Conservation (phyloP, 2,888 invertebrate genomes). For the Philereme transversata region DNA sequence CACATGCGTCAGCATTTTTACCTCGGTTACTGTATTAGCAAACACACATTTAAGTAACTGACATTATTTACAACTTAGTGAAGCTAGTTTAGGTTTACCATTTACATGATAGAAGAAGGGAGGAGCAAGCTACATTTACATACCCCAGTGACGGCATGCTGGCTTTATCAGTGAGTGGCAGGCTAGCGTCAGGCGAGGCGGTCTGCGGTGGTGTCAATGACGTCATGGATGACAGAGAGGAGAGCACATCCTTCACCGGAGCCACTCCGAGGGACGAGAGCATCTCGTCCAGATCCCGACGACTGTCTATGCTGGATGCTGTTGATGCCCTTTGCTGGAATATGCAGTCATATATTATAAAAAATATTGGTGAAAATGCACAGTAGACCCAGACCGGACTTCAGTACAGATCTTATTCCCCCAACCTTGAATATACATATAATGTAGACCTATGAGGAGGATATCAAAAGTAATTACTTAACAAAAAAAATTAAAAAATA, state of each 20-base stretch:
- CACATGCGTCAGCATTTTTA: background rate
- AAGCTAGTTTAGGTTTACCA: too few relatives aligned
- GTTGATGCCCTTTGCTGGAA: constrained; percentile 78
- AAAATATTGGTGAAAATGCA: too few relatives aligned
- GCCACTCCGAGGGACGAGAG: constrained; percentile 93
- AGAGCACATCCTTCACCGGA: constrained; percentile 93
- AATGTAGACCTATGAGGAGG: too few relatives aligned
- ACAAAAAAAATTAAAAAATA: too few relatives aligned
- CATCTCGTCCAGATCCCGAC: constrained; percentile 92
- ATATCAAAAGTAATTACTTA: too few relatives aligned
- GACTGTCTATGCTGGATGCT: constrained; percentile 76
- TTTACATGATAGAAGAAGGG: too few relatives aligned
- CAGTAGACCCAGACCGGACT: too few relatives aligned
- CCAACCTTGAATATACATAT: too few relatives aligned
- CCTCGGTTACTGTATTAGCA: background rate
- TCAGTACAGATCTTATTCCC: too few relatives aligned
- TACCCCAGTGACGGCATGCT: constrained; percentile 63
- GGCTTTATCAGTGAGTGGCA: constrained; percentile 86
- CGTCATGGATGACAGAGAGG: constrained; percentile 92
- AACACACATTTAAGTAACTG: too few relatives aligned
- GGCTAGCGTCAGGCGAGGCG: constrained; percentile 91
- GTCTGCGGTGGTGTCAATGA: constrained; percentile 92
- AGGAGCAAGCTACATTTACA: background rate
- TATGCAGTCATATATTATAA: background rate
- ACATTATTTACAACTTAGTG: too few relatives aligned